Evolutionary conservation across 2,113 vertebrate species (phyloP).

Genomic region (Pipra filicauda): DNA sequence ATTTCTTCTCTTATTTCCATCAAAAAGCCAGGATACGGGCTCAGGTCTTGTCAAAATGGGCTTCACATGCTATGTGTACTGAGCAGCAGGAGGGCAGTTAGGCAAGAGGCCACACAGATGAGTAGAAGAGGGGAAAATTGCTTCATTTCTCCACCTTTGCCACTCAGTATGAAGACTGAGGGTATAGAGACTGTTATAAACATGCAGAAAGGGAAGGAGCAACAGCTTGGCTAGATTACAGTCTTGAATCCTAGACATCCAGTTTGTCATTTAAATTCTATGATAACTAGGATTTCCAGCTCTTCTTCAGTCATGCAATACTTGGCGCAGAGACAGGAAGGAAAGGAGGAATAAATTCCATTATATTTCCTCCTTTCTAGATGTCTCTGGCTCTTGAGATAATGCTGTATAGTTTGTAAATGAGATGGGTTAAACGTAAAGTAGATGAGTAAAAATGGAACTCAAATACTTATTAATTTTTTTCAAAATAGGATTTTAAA

Average conservation of each 20-base stretch:
- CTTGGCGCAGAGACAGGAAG: neutral
- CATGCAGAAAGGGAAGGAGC: neutral
- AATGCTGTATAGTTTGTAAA: neutral
- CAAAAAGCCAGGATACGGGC: neutral
- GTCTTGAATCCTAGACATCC: neutral
- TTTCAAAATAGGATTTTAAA: neutral
- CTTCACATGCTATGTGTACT: rapidly evolving
- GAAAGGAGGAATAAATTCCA: neutral
- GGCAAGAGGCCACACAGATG: neutral
- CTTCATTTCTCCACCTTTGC: neutral
- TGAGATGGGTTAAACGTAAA: neutral
- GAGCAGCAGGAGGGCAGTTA: neutral
- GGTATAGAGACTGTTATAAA: neutral
- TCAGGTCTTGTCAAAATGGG: neutral
- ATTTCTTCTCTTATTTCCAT: neutral
- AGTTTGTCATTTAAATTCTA: neutral
- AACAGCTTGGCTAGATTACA: neutral
- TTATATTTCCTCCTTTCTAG: neutral
- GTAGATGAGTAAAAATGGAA: neutral
- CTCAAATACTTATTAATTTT: neutral
- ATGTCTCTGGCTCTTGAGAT: neutral
- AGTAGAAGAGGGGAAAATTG: neutral
- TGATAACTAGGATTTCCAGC: neutral
- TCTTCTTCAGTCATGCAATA: neutral
- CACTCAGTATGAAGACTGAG: neutral